phyloP scores from a whole-genome alignment of 2,797 vertebrate species.

The Gouania willdenowi region DNA sequence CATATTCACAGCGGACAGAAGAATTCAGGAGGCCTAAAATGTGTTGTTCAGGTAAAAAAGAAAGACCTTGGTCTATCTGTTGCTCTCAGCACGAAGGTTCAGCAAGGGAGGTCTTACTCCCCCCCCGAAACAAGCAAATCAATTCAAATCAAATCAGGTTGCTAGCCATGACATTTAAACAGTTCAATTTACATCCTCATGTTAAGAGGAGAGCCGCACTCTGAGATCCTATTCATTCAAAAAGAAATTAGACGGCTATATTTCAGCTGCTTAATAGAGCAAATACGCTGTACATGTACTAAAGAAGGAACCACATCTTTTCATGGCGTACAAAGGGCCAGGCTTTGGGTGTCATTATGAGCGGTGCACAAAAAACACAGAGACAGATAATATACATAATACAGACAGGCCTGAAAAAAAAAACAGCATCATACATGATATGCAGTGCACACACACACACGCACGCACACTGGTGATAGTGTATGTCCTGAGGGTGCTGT shows the following conservation, averaged over 20 bases:
- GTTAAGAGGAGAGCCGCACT: conserved; percentile 66
- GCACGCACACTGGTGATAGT: conserved; percentile 37
- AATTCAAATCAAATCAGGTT: conserved; percentile 77
- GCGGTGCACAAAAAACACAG: conserved; percentile 53
- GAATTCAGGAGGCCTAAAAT: conserved; percentile 69
- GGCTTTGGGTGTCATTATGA: conserved; percentile 62
- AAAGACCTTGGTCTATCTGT: conserved; percentile 76
- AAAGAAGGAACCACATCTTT: conserved; percentile 55
- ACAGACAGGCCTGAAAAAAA: conserved; percentile 49
- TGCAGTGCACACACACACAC: conserved; percentile 30
- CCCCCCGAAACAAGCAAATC: conserved; percentile 73
- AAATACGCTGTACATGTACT: conserved; percentile 52
- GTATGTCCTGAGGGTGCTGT: conserved; percentile 64
- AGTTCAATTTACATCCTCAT: conserved; percentile 75
- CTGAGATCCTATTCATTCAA: conserved; percentile 69
- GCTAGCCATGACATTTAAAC: conserved; percentile 71
- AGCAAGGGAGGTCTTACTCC: conserved; percentile 50
- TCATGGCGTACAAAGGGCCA: conserved; percentile 55
- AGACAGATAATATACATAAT: conserved; percentile 61
- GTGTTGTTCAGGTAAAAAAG: conserved; percentile 72
- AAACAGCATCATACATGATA: conserved; percentile 45
- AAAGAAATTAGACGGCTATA: conserved; percentile 70
- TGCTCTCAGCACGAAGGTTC: conserved; percentile 64
- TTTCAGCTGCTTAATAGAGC: conserved; percentile 71
- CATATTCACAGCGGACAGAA: conserved; percentile 76